phyloP scores from a whole-genome alignment of 2,888 invertebrate species.

The Empis stercorea region DNA sequence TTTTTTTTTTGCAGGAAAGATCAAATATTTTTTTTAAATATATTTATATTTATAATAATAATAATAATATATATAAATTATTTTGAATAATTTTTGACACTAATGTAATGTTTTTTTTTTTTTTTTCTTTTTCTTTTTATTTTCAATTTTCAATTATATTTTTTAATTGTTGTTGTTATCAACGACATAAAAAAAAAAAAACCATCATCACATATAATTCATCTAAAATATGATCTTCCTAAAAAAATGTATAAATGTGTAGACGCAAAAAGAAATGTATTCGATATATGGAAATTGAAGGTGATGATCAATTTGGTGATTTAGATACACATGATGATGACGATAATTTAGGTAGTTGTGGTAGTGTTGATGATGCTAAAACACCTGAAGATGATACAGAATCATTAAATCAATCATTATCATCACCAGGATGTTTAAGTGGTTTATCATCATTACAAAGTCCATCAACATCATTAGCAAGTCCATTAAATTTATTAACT shows the following conservation, averaged over 20 bases:
- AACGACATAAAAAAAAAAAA: too few species aligned
- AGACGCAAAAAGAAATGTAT: slow-evolving; percentile 97
- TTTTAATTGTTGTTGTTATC: too few species aligned
- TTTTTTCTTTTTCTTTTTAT: too few species aligned
- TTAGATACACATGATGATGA: slow-evolving; percentile 28
- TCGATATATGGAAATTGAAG: slow-evolving; percentile 80
- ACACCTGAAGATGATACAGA: slow-evolving; percentile 54
- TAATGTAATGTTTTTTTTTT: too few species aligned
- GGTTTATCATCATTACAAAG: slow-evolving; percentile 56
- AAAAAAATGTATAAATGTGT: neutral
- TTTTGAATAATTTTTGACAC: too few species aligned
- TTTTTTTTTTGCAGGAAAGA: slow-evolving; percentile 1
- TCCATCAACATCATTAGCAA: slow-evolving; percentile 60
- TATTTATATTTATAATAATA: too few species aligned
- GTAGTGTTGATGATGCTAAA: slow-evolving; percentile 61
- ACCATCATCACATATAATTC: too few species aligned
- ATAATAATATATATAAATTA: too few species aligned
- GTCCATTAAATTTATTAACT: slow-evolving; percentile 62
- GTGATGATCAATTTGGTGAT: slow-evolving; percentile 41
- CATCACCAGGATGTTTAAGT: slow-evolving; percentile 50
- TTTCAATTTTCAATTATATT: too few species aligned
- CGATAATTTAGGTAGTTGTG: slow-evolving; percentile 66
- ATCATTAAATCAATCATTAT: slow-evolving; percentile 43
- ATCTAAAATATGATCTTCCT: too few species aligned
- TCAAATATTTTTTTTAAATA: too few species aligned